Evolutionary conservation across 2,888 invertebrate genomes (phyloP), one percentile per base, ranked within the genome.

Genomic region (Tribolium freemani): DNA sequence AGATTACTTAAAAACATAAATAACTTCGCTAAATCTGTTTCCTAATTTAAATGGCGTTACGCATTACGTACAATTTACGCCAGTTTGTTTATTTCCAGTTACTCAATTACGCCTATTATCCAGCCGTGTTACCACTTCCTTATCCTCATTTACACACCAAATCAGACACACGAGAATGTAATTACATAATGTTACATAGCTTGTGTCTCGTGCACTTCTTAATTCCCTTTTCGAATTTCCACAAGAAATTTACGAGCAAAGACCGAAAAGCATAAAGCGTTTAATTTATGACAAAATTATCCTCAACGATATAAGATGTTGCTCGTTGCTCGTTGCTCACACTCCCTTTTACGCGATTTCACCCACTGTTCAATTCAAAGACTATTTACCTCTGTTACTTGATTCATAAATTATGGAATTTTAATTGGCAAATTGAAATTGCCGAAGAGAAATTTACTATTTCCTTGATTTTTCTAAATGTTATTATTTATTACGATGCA

Each of bases 1-100:
- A 82, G 81, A 83, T 82, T 82, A 81, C 82, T 77, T 79, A 77
- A 79, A 80, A 81, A 81, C 81, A 81, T 82, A 83, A 83, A 83
- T 82, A 82, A 82, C 80, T 82, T 80, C 73, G 75, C 79, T 74
- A 78, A 82, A 82, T 81, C 82, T 81, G 82, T 79, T 81, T 79
- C 79, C 78, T 77, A 77, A 79, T 78, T 81, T 80, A 81, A 81
- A 80, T 81, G 73, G 75, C 80, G 75, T 79, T 80, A 80, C 77
- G 78, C 79, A 77, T 73, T 73, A 70, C 76, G 72, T 69, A 76
- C 77, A 77, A 71, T 76, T 74, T 72, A 73, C 76, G 68, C 69
- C 76, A 73, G 66, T 75, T 76, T 75, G 75, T 76, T 76, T 76
- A 76, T 68, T 74, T 74, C 67, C 64, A 73, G 57, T 69, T 63